Evolutionary conservation across 1,140 invertebrate species (phyloP), one percentile per base, ranked within the genome.

Genomic region (Leptinotarsa texana): DNA sequence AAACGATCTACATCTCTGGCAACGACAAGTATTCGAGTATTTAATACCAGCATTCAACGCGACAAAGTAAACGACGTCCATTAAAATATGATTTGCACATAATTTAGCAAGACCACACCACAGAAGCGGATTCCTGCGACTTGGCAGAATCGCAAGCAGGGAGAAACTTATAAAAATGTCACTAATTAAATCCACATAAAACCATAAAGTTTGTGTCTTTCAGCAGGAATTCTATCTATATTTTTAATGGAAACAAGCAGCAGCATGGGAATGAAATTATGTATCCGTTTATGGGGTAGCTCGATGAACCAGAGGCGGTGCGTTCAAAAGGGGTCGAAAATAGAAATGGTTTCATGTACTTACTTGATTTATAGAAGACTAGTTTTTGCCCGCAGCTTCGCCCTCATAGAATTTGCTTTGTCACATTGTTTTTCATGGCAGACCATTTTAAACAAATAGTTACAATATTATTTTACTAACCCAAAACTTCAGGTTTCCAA

Each of bases 61-160:
- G 27, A 22, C 21, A 33, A 24, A 24, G 63, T 65, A 22, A 65
- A 65, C 21, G 63, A 65, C 63, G 63, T 65, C 13, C 63, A 65
- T 65, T 65, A 65, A 65, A 65, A 33, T 65, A 65, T 65, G 63
- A 65, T 65, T 65, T 65, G 63, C 63, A 65, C 63, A 65, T 65
- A 65, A 65, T 65, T 65, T 65, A 65, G 63, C 63, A 65, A 65
- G 63, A 65, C 63, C 63, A 65, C 63, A 65, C 63, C 63, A 65
- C 27, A 65, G 63, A 65, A 65, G 63, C 63, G 63, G 21, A 33
- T 33, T 24, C 27, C 27, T 27, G 17, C 13, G 63, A 65, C 13
- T 13, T 33, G 21, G 63, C 21, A 65, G 63, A 65, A 21, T 24
- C 21, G 21, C 21, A 15, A 8, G 21, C 63, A 15, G 15, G 63